Percentiles rank a stretch among this genome's conserved stretches.
These are phyloP conservation scores for Pipistrellus nathusii DNA, from an alignment of 2,797 vertebrate genomes.

Conservation along the genomic window DNA sequence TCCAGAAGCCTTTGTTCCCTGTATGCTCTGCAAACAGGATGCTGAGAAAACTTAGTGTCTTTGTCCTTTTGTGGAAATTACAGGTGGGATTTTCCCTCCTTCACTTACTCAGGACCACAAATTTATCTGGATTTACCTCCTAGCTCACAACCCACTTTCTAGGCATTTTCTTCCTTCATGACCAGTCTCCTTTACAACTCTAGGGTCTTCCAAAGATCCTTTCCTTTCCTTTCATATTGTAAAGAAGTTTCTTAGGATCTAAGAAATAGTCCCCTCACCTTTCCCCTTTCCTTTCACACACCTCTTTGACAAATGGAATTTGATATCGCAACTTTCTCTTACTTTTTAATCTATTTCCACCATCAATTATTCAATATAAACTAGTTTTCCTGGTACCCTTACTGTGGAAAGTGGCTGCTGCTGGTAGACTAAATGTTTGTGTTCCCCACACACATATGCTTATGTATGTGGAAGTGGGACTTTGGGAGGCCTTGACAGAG, in stretches of 20 bases:
- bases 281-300: background rate
- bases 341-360: background rate
- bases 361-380: background rate
- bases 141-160: background rate
- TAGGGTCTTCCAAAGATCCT: background rate
- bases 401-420: background rate
- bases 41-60: background rate
- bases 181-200: background rate
- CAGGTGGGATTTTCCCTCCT: background rate
- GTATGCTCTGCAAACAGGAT: background rate
- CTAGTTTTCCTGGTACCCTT: background rate
- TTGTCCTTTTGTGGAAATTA: background rate
- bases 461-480: background rate
- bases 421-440: background rate
- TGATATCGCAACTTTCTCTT: background rate
- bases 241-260: background rate
- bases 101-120: background rate
- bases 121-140: background rate
- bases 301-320: background rate
- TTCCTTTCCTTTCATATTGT: background rate
- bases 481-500: background rate
- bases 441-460: too few relatives aligned
- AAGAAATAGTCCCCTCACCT: background rate
- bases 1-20: background rate
- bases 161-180: background rate